Base-by-base conservation (phyloP, 2,113 vertebrate genomes). In the Ammodytes marinus region DNA sequence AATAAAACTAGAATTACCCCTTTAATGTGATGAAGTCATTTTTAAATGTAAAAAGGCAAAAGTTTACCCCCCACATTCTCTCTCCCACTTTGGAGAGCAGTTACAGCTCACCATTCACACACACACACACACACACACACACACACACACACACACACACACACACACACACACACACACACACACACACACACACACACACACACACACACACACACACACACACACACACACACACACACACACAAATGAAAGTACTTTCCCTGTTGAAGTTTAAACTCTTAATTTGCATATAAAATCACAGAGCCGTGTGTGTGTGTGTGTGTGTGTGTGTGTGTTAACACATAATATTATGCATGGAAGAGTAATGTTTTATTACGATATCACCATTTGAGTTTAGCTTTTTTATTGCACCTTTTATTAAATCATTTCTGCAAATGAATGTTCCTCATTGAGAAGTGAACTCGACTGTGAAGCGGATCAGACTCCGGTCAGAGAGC, bases 391-490 rank as follows among this genome's bases (percentile, higher is more conserved):
- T 67, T 35, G 52, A 54, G n/a, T 74, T 85, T 57, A 61, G 55
- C 40, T 35, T 68, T 81, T 54, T 81, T 50, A 69, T 39, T 17
- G 11, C 4, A 8, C 17, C 69, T 74, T 77, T 71, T 65, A 74
- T 78, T 60, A 77, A 83, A 77, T 60, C 12, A 10, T n/a, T n/a
- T n/a, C n/a, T n/a, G n/a, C n/a, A n/a, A n/a, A n/a, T n/a, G n/a
- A n/a, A n/a, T n/a, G 49, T 42, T 27, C 19, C 64, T 55, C 13
- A 19, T 9, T 71, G 63, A 60, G 64, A 63, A 52, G 19, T 53
- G 37, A 81, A 69, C 8, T 83, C 57, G 86, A 64, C 72, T 63
- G 45, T 74, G 66, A 83, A 43, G 67, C 37, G 63, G 42, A 74
- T 76, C 66, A 53, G 73, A 47, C 11, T n/a, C 17, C n/a, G 63